Base-by-base conservation (phyloP, 2,113 vertebrate genomes). In the Colossoma macropomum region DNA sequence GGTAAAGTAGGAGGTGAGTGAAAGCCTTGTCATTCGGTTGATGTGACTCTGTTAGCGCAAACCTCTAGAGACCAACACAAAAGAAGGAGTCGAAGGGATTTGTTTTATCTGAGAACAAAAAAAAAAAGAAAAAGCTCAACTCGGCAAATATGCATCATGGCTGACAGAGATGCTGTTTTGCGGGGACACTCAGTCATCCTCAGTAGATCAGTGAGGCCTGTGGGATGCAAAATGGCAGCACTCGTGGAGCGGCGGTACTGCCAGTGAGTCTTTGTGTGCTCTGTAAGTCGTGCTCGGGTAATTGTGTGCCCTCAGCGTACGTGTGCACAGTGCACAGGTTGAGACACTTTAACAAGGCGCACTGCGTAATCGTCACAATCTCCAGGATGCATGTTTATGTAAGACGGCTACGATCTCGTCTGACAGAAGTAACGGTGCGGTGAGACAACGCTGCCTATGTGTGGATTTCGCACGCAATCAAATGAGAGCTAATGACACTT, bases 401-500 rank as follows among this genome's bases (percentile, higher is more conserved):
- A 72, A 7, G 21, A 65, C 30, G 27, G 48, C 50, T 66, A 6
- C 5, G 60, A 68, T 27, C 28, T 27, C 17, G 71, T 27, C 28
- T n/a, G 59, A 50, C 28, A 52, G 41, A 65, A 16, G 16, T 62
- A 85, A 82, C 85, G n/a, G 79, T 28, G 56, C 30, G 45, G 27
- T 62, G 23, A 76, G 77, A 77, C 52, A 80, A 17, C 38, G 32
- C 30, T 38, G 60, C 16, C 4, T 59, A 21, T n/a, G 62, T 34
- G 25, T 9, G 19, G 30, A 77, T 30, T 38, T 8, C 34, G 3
- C 82, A 87, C 83, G 80, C 81, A 87, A 86, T 86, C 81, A 83
- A 89, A 87, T 86, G 76, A 88, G 77, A 87, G 50, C 82, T 76
- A 86, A 89, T 74, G 21, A 88, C 66, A 73, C 68, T 80, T 69